Conservation (phyloP, 35 echinoderm and acorn worm genomes). For the Ptychodera flava region DNA sequence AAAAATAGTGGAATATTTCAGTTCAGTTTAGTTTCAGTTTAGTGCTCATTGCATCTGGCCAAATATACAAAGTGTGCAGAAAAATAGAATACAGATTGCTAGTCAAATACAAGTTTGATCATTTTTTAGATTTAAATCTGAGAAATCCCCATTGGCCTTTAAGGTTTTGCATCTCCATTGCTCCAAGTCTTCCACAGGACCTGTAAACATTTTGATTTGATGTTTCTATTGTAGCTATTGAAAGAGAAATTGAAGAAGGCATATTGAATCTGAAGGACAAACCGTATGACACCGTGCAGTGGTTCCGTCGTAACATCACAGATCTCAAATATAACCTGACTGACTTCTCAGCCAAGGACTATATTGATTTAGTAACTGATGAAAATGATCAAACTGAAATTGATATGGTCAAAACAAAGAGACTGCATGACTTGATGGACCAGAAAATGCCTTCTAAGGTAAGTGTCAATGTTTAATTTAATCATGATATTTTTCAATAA, state of each 20-base stretch:
- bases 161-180: no score
- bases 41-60: no score
- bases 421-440: constrained; percentile 51
- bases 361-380: constrained; percentile 64
- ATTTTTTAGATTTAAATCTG: no score
- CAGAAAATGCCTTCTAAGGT: constrained; percentile 55
- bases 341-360: constrained; percentile 77
- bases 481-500: no score
- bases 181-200: no score
- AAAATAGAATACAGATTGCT: no score
- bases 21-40: no score
- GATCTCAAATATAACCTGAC: constrained; percentile 66
- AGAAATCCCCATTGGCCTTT: no score
- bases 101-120: no score
- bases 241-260: constrained; percentile 51
- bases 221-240: constrained; percentile 62
- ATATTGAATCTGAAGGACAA: constrained; percentile 4
- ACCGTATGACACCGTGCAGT: constrained; percentile 12
- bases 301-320: constrained; percentile 57
- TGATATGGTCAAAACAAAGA: constrained; percentile 36
- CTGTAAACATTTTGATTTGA: no score
- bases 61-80: no score
- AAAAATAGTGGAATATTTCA: no score
- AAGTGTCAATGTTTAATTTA: not conserved
- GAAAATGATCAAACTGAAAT: constrained; percentile 63